Conservation (phyloP, 2,113 vertebrate genomes). For the Colaptes auratus region DNA sequence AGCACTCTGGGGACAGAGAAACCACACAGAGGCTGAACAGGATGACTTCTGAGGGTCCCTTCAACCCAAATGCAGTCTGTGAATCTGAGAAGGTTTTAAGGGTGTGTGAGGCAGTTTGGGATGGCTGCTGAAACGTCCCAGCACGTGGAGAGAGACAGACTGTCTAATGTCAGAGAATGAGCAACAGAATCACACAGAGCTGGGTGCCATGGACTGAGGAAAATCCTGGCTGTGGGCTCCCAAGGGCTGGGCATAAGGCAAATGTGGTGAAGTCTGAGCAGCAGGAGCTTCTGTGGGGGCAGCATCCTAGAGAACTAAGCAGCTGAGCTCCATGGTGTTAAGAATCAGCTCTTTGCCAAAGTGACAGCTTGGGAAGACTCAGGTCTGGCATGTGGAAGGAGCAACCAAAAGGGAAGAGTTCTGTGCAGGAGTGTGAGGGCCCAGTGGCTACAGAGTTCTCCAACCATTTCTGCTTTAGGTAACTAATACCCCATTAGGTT, state of each 20-base stretch:
- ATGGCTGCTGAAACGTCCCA: conserved; percentile 33
- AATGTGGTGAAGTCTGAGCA: background rate
- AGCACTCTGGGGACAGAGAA: background rate
- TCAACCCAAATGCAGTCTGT: too few species aligned
- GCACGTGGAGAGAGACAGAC: background rate
- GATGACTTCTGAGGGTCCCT: too few species aligned
- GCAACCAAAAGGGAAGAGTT: background rate
- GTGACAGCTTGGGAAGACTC: background rate
- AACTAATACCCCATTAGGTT: background rate
- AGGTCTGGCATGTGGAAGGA: background rate
- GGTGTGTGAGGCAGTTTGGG: conserved; percentile 24
- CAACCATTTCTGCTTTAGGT: background rate
- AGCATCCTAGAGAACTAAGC: background rate
- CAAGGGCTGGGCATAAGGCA: background rate
- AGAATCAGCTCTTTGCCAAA: background rate
- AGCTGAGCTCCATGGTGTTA: rapidly evolving
- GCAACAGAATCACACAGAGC: conserved; percentile 1
- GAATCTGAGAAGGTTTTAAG: background rate
- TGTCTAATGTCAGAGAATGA: background rate
- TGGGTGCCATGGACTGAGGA: background rate
- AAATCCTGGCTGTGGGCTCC: background rate
- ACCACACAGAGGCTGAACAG: background rate
- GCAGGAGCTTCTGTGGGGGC: background rate
- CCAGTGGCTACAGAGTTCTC: background rate
- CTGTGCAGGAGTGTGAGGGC: background rate